Conservation (phyloP, 1,140 invertebrate genomes). For the Patella vulgata region DNA sequence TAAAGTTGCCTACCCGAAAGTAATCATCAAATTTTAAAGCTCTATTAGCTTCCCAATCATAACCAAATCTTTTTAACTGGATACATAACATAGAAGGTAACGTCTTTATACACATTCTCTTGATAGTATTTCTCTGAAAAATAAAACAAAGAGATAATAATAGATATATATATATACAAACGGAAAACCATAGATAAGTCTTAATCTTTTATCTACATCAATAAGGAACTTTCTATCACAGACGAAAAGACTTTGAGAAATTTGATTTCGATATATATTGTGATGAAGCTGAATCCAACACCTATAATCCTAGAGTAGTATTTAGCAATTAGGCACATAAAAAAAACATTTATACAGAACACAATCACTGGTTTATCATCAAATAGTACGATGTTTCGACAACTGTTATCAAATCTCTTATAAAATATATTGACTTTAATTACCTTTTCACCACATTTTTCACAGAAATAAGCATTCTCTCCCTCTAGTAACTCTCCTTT, state of each 20-base stretch:
- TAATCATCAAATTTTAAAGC: constrained; percentile 67
- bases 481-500: constrained; percentile 97
- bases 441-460: constrained; percentile 99
- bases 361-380: no score
- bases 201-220: not conserved
- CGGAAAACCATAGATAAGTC: no score
- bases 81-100: constrained; percentile 95
- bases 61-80: constrained; percentile 97
- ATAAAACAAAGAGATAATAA: constrained; percentile 4
- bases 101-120: constrained; percentile 96
- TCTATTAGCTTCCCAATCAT: constrained; percentile 93
- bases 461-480: constrained; percentile 98
- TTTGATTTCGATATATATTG: no score
- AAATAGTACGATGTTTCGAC: no score
- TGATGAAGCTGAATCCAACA: no score
- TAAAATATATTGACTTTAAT: no score
- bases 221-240: not conserved
- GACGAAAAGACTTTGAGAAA: no score
- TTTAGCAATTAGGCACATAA: no score
- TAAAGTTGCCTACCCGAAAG: constrained; percentile 52
- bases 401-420: no score
- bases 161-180: not conserved
- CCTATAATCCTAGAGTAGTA: no score
- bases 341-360: no score
- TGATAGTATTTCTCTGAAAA: constrained; percentile 91